phyloP scores from a whole-genome alignment of 2,113 vertebrate genomes.

The Ammodytes dubius region DNA sequence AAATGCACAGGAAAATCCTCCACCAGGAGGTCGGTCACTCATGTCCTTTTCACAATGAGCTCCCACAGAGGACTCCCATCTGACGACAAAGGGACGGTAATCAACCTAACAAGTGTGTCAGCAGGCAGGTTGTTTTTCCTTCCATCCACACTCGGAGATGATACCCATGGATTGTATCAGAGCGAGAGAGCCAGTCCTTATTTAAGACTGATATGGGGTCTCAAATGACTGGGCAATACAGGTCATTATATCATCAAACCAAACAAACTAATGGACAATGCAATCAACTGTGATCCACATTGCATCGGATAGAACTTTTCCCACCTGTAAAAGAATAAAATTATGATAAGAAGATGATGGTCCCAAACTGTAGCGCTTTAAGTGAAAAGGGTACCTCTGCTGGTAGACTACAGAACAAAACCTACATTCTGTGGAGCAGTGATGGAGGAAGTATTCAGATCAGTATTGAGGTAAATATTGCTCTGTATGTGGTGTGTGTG shows the following conservation, averaged over 20 bases:
- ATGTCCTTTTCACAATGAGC: not conserved
- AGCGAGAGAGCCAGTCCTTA: not conserved
- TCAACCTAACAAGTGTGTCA: conserved; percentile 1
- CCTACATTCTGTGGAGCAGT: not conserved
- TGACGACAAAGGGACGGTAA: not conserved
- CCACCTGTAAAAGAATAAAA: not conserved
- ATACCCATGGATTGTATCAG: conserved; percentile 1
- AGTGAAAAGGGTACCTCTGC: not conserved
- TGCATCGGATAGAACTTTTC: not conserved
- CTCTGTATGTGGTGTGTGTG: not conserved
- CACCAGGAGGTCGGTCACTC: not conserved
- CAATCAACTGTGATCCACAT: not conserved
- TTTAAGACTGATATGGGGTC: not conserved
- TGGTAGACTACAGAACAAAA: not conserved
- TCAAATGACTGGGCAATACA: not conserved
- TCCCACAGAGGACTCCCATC: not conserved
- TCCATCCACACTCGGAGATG: not conserved
- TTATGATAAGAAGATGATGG: not conserved
- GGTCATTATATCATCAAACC: not conserved
- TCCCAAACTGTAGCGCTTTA: not conserved
- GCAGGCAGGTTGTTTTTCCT: conserved; percentile 11
- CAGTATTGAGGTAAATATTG: not conserved
- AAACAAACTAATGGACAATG: not conserved
- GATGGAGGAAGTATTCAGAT: not conserved
- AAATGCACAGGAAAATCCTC: not conserved